Percentiles rank a stretch among this genome's conserved stretches.
Evolutionary conservation across 1,140 invertebrate species (phyloP).

Genomic region (Heliconius himera): DNA sequence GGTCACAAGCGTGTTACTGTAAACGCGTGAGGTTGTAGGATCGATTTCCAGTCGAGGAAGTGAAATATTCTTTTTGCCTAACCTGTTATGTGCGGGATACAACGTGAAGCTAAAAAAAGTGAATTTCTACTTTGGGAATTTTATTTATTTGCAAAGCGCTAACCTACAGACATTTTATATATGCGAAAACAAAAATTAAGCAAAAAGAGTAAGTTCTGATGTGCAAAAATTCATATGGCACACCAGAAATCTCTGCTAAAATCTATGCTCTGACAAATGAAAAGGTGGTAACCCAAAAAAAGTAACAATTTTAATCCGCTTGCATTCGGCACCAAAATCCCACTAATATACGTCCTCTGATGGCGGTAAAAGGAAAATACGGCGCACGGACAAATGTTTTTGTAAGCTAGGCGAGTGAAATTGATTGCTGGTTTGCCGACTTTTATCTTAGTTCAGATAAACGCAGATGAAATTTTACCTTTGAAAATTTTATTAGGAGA

Average conservation of each 20-base stretch:
- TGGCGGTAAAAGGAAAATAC: constrained; percentile 55
- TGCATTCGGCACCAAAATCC: constrained; percentile 33
- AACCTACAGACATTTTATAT: too few relatives aligned
- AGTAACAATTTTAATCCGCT: constrained; percentile 34
- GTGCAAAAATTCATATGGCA: neutral
- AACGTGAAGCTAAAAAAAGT: too few relatives aligned
- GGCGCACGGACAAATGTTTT: constrained; percentile 53
- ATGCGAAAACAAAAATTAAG: too few relatives aligned
- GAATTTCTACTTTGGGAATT: too few relatives aligned
- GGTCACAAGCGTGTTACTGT: too few relatives aligned
- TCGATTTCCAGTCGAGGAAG: too few relatives aligned
- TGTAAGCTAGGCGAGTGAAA: constrained; percentile 52
- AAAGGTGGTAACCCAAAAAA: neutral
- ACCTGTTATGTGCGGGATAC: too few relatives aligned
- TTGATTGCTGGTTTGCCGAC: constrained; percentile 49
- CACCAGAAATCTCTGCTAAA: neutral
- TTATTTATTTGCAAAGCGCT: too few relatives aligned
- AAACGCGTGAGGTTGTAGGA: too few relatives aligned
- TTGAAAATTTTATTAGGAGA: neutral
- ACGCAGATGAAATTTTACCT: constrained; percentile 22
- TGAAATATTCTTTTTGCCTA: too few relatives aligned
- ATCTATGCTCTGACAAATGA: neutral
- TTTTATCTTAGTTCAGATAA: constrained; percentile 39
- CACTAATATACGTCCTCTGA: constrained; percentile 47
- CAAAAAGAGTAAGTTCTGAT: neutral